These are phyloP conservation scores for Drosophila nigromelanica DNA, from an alignment of 1,140 invertebrate species.

Conservation along the genomic window DNA sequence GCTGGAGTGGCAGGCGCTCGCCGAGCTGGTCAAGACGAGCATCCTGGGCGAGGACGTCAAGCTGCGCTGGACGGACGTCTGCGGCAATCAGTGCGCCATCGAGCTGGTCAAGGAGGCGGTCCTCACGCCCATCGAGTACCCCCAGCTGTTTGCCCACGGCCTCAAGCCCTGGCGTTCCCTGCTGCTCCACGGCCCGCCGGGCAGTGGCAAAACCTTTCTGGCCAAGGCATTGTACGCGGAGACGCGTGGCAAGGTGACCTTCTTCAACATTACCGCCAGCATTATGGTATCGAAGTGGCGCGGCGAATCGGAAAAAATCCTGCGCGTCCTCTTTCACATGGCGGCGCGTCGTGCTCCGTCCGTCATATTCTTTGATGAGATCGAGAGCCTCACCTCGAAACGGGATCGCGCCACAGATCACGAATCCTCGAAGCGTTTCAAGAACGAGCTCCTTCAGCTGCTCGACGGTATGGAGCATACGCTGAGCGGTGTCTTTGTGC, in stretches of 20 bases:
- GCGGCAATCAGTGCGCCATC: constrained; percentile 92
- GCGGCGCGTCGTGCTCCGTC: constrained; percentile 95
- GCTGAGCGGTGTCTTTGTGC: constrained; percentile 88
- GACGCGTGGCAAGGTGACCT: constrained; percentile 89
- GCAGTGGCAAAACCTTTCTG: constrained; percentile 92
- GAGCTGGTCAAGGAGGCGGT: constrained; percentile 94
- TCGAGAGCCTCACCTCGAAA: constrained; percentile 93
- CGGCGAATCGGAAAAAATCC: constrained; percentile 96
- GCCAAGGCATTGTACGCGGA: constrained; percentile 95
- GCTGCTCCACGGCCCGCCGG: constrained; percentile 94
- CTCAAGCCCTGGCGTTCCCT: constrained; percentile 93
- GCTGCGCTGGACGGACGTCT: constrained; percentile 87
- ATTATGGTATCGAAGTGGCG: constrained; percentile 96
- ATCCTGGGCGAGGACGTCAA: constrained; percentile 62
- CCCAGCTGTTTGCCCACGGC: constrained; percentile 91
- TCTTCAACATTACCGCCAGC: constrained; percentile 96
- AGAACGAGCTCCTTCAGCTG: constrained; percentile 96
- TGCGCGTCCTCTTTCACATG: constrained; percentile 93
- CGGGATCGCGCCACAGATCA: constrained; percentile 90
- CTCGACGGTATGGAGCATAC: constrained; percentile 92
- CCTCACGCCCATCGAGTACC: constrained; percentile 93
- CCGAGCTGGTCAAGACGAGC: constrained; percentile 68
- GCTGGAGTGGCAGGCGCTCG: constrained; percentile 71
- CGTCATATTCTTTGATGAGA: constrained; percentile 98
- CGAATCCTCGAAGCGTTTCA: constrained; percentile 95